Conservation (phyloP, 2,113 vertebrate species). For the Ivindomyrus marchei region DNA sequence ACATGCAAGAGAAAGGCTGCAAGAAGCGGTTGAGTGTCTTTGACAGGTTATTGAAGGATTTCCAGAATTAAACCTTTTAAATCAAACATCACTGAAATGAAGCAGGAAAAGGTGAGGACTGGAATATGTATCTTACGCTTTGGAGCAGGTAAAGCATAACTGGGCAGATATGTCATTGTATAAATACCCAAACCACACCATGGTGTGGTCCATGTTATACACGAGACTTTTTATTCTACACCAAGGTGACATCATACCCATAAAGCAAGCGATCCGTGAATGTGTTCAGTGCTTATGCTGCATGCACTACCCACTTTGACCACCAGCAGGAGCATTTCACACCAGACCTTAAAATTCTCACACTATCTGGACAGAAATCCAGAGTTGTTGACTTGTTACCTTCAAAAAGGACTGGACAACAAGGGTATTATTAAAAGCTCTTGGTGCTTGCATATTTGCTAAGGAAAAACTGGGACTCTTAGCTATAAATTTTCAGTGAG, state of each 20-base stretch:
- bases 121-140: neutral
- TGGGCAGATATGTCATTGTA: neutral
- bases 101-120: neutral
- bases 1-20: neutral
- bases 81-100: neutral
- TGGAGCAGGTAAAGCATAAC: neutral
- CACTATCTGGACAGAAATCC: neutral
- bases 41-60: neutral
- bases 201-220: neutral
- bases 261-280: conserved; percentile 7
- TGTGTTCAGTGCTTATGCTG: neutral
- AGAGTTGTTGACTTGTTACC: neutral
- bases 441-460: neutral
- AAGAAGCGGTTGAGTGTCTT: neutral
- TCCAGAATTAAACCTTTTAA: neutral
- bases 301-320: neutral
- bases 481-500: neutral
- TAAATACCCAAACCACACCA: neutral
- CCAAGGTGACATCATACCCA: conserved; percentile 12
- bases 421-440: neutral
- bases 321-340: conserved; percentile 8
- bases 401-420: neutral
- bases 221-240: neutral
- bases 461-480: neutral
- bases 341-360: neutral